Evolutionary conservation across 2,797 vertebrate genomes (phyloP), one percentile per base, ranked within the genome.

Genomic region (Astyanax mexicanus): DNA sequence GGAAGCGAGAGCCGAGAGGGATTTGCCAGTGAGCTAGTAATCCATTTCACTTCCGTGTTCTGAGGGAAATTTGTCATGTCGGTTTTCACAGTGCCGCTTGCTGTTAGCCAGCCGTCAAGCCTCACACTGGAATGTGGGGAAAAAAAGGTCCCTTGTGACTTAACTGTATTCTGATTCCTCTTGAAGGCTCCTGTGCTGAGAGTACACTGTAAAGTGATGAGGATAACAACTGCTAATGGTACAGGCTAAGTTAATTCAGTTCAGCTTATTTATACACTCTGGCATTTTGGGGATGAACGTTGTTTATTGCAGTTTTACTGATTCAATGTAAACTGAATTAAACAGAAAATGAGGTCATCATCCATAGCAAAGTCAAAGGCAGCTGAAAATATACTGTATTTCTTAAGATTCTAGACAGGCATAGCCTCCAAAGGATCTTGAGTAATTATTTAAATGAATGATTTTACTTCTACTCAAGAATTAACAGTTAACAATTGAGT

Each of bases 1-100:
- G 65, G 74, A 62, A 69, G 27, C 35, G 1, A 44, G 57, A 67
- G 60, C 79, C 79, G 75, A 67, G 60, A 52, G 71, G 79, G 73
- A 83, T 81, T 83, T 79, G 72, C 21, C 51, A 73, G 73, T 69
- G 25, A 68, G 73, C 60, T 67, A 73, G 69, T 81, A 83, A 83
- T 81, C 78, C 75, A 64, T 58, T 78, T 78, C 75, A 57, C 54
- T 75, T 77, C 78, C 42, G 32, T 78, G 75, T 83, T 80, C 68
- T 75, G 61, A 66, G 49, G 49, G 45, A 77, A 78, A 69, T 78
- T 69, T 78, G 75, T 78, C 68, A 66, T 78, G 72, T 78, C 69
- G 64, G 51, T 75, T 72, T 76, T 65, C 76, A 54, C 13, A 69
- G 62, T 1, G 25, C 44, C 71, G 40, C 27, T 3, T 1, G n/a